A percentile compares a stretch with the other conserved stretches of the same genome.
Evolutionary conservation across 2,113 vertebrate species (phyloP).

Genomic region (Crotalus viridis): DNA sequence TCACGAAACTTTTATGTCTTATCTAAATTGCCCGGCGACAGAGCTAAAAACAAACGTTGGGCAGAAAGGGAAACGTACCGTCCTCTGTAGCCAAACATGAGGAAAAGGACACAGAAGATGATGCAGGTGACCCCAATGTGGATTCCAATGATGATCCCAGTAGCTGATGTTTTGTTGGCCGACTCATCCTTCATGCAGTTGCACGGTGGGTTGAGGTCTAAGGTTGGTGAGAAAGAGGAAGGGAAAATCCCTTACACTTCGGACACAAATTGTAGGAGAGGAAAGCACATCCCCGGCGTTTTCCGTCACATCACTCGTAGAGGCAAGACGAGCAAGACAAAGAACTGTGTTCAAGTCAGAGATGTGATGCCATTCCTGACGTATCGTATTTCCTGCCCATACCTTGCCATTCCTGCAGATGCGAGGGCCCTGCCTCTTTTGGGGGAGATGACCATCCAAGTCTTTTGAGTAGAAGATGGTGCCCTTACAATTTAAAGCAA

Average conservation of each 20-base stretch:
- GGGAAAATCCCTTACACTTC: too few relatives aligned
- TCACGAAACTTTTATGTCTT: too few relatives aligned
- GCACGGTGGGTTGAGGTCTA: conserved; percentile 79
- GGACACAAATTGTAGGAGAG: neutral
- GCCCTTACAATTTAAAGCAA: neutral
- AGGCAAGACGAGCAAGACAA: neutral
- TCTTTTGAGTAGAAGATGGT: neutral
- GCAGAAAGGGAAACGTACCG: conserved; percentile 72
- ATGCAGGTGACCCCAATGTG: conserved; percentile 97
- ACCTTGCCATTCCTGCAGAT: neutral
- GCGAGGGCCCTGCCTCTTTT: neutral
- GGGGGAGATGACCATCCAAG: neutral
- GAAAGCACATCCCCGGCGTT: neutral
- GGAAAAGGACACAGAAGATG: conserved; percentile 95
- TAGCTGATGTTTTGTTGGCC: conserved; percentile 83
- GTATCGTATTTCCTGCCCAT: too few relatives aligned
- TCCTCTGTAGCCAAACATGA: conserved; percentile 92
- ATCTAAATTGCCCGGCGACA: rapidly evolving
- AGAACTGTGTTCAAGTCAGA: neutral
- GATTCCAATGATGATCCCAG: conserved; percentile 92
- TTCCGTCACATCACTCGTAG: rapidly evolving
- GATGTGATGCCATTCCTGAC: too few relatives aligned
- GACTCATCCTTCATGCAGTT: conserved; percentile 89
- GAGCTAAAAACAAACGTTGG: neutral
- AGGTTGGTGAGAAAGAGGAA: too few relatives aligned